A percentile compares a stretch with the other conserved stretches of the same genome.
phyloP scores from a whole-genome alignment of 2,888 invertebrate species.

The Acanthopleura granulata region DNA sequence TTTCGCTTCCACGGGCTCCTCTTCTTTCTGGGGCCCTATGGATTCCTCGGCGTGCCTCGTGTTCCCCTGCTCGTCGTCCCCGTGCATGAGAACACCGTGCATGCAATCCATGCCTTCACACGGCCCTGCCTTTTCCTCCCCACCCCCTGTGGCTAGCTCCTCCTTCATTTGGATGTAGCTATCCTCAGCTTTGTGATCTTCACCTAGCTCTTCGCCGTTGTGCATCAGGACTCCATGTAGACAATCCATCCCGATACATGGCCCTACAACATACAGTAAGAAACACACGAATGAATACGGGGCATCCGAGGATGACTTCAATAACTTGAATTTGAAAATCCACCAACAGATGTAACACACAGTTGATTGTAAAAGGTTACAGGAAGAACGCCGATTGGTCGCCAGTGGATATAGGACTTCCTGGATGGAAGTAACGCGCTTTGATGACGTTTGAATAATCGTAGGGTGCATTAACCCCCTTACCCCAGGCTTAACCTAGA shows the following conservation, averaged over 20 bases:
- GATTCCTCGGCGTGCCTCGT: constrained; percentile 20
- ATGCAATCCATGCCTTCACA: constrained; percentile 29
- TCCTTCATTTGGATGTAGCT: constrained; percentile 36
- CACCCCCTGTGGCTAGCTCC: constrained; percentile 25
- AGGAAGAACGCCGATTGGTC: too few relatives aligned
- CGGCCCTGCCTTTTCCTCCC: constrained; percentile 23
- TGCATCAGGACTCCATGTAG: constrained; percentile 54
- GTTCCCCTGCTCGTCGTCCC: constrained; percentile 22
- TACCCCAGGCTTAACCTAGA: too few relatives aligned
- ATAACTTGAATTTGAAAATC: too few relatives aligned
- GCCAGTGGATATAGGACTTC: too few relatives aligned
- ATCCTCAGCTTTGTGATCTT: constrained; percentile 41
- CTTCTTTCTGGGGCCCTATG: constrained; percentile 10
- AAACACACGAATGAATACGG: not conserved
- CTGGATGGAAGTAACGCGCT: too few relatives aligned
- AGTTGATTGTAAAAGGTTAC: too few relatives aligned
- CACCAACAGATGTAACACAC: too few relatives aligned
- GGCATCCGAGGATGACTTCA: too few relatives aligned
- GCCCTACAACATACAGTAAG: constrained; percentile 18
- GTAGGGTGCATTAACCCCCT: too few relatives aligned
- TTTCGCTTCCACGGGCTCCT: constrained; percentile 23
- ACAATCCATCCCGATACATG: constrained; percentile 38
- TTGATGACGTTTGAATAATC: too few relatives aligned
- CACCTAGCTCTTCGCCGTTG: constrained; percentile 37
- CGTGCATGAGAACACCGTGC: constrained; percentile 31